Base-by-base conservation (phyloP, 2,797 vertebrate genomes). In the Xiphophorus birchmanni region DNA sequence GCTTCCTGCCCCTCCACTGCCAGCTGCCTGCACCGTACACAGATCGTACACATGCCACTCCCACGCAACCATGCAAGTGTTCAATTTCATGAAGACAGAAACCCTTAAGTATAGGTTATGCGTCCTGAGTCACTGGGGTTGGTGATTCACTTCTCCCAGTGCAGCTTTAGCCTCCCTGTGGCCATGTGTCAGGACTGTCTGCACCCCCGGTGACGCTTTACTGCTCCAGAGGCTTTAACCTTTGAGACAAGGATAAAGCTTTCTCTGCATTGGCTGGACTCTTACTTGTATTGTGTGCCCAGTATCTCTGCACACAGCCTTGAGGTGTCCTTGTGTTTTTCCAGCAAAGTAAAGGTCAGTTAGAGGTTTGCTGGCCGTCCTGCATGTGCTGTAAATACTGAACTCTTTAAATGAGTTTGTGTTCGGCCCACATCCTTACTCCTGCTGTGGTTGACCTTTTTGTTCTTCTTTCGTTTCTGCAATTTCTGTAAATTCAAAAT, bases 51-150 rank as follows among this genome's bases (percentile, higher is more conserved):
- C 82, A 91, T 23, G 77, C 82, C 86, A 79, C 88, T 84, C 92
- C 89, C 89, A 89, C 77, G 40, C 89, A 86, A 89, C 78, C 86
- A 88, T 83, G 83, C 82, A 80, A 21, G 89, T 89, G 92, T 86
- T 84, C 75, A 79, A 90, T 93, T 91, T 93, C 93, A 91, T 69
- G 85, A 89, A 84, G 88, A 58, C 89, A 90, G 91, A 85, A 93
- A 91, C 90, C 87, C 91, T 86, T 95, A 96, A 95, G 93, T 96
- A 95, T 93, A 95, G 92, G 93, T 88, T 94, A 74, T 85, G 79
- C 83, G 84, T 91, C 91, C 90, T 93, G 92, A 93, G 88, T 91
- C 87, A 89, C 74, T 74, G 0, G 76, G 58, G 82, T 75, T 86
- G 86, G 92, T 95, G 95, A 95, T 93, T 95, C 94, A 94, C 86